Base-by-base conservation (phyloP, 2,113 vertebrate genomes). In the Catharus fuscescens region DNA sequence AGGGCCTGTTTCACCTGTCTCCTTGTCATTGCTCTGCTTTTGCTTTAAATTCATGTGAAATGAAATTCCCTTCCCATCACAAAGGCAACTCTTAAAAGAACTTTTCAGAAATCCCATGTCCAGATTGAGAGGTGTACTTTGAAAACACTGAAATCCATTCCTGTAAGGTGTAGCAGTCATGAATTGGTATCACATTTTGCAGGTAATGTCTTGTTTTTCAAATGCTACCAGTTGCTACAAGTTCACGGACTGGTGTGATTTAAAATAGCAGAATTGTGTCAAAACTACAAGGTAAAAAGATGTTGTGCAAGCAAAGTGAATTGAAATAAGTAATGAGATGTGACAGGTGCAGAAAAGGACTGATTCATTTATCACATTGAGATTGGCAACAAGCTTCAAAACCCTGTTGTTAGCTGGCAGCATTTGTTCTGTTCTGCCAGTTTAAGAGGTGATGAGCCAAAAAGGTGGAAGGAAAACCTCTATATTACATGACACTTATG, bases 311-410 rank as follows among this genome's bases (percentile, higher is more conserved):
- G 40, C n/a, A 77, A 92, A 91, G 25, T 14, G 61, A 78, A 65
- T 69, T 74, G 93, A 88, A 95, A 86, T 54, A 64, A 29, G 81
- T 80, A 93, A 95, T 89, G 85, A 87, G 93, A 84, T 57, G 25
- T 95, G 96, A 82, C 90, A 96, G 94, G 62, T 82, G 67, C 48
- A 95, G 65, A 78, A 97, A 96, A 78, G 40, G 82, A 85, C 53
- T 52, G 74, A 72, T 88, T 93, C 38, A 66, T 65, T 25, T 47
- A 71, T 42, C 9, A 5, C 59, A 40, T 18, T 28, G 60, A 90
- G 93, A 97, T 81, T 62, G 70, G 92, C 89, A 93, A 93, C 77
- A 85, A 80, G 14, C 50, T 91, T 88, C 47, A 92, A 57, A 94
- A 93, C 24, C 24, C 48, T 89, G 74, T 88, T 88, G 88, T 85